These are phyloP conservation scores for Cossypha dichroa DNA, from an alignment of 2,797 vertebrate genomes.

Conservation along the genomic window DNA sequence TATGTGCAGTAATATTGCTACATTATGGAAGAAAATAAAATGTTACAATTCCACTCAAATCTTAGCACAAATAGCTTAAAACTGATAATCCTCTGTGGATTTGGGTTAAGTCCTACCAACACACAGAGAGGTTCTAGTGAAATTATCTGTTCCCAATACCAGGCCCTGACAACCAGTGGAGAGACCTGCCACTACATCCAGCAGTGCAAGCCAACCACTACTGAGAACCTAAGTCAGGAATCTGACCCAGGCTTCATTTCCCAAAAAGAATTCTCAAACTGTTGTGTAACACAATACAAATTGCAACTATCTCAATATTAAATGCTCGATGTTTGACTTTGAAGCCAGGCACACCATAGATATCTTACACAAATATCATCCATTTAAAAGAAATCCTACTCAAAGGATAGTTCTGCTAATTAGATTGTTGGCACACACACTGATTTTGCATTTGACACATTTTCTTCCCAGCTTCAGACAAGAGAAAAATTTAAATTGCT, in stretches of 20 bases:
- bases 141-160: not conserved
- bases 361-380: not conserved
- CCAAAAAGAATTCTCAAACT: not conserved
- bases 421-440: not conserved
- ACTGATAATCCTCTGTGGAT: conserved; percentile 34
- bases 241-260: not conserved
- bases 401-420: not conserved
- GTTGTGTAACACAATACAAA: not conserved
- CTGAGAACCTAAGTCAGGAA: not conserved
- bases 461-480: not conserved
- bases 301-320: not conserved
- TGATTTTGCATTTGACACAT: not conserved
- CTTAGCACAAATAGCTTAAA: conserved; percentile 37
- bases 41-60: not conserved
- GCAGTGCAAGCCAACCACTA: not conserved
- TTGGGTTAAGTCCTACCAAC: conserved; percentile 33
- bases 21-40: not conserved
- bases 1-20: not conserved
- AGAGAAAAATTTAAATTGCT: not conserved
- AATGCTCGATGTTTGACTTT: not conserved
- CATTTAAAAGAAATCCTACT: not conserved
- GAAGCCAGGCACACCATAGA: not conserved
- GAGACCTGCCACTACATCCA: not conserved
- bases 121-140: not conserved
- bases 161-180: not conserved